Evolutionary conservation across 2,113 vertebrate species (phyloP).

Genomic region (Pseudonaja textilis): DNA sequence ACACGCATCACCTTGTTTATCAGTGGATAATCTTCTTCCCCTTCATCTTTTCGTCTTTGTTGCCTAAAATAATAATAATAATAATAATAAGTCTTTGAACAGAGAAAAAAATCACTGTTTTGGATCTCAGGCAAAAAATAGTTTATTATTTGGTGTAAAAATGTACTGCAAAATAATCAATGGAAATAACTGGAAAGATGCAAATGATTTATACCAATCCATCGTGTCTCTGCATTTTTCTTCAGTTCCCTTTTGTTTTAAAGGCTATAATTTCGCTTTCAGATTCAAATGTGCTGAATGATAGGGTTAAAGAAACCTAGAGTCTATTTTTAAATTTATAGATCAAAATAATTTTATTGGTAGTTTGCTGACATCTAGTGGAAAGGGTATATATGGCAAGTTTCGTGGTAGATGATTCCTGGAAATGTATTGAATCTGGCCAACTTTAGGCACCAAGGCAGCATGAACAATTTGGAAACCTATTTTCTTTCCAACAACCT

Average conservation of each 20-base stretch:
- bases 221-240: constrained; percentile 59
- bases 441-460: constrained; percentile 4
- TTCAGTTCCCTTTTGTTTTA: constrained; percentile 61
- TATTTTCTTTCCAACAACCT: neutral
- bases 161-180: constrained; percentile 41
- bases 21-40: constrained; percentile 14
- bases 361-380: constrained; percentile 77
- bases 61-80: neutral
- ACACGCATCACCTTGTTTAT: neutral
- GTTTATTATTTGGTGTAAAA: constrained; percentile 21
- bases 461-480: neutral
- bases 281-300: constrained; percentile 57
- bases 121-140: constrained; percentile 17
- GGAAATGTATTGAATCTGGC: neutral
- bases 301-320: constrained; percentile 54
- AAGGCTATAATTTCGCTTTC: constrained; percentile 60
- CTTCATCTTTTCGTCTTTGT: constrained; percentile 20
- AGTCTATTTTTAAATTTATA: neutral
- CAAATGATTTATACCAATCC: constrained; percentile 46
- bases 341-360: constrained; percentile 46
- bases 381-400: constrained; percentile 32
- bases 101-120: constrained; percentile 44
- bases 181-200: constrained; percentile 35
- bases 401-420: neutral
- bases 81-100: constrained; percentile 39